phyloP scores from a whole-genome alignment of 2,113 vertebrate genomes.

The Catharus minimus region DNA sequence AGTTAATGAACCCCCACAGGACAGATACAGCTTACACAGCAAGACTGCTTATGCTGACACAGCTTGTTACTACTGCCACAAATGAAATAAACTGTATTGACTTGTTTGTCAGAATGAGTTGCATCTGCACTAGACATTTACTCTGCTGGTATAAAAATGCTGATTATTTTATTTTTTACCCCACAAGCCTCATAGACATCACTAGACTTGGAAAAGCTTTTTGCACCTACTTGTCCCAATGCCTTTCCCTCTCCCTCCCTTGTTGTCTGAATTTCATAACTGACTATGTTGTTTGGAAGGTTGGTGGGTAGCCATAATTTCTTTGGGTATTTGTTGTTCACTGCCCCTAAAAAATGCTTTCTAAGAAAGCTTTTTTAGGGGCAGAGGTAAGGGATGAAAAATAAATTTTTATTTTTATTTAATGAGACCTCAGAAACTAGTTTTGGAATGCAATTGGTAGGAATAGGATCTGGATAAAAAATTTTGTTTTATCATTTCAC shows the following conservation, averaged over 20 bases:
- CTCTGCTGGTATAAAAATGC: neutral
- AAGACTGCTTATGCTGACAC: neutral
- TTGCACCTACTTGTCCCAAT: accelerated
- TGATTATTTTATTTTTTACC: neutral
- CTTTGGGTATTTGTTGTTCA: neutral
- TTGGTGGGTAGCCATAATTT: neutral
- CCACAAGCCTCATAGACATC: neutral
- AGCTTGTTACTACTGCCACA: neutral
- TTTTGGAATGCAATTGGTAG: neutral
- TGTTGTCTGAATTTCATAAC: neutral
- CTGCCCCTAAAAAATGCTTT: neutral
- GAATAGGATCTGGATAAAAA: neutral
- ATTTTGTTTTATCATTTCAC: neutral
- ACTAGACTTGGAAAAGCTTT: neutral
- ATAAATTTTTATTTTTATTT: neutral
- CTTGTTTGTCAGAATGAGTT: slow-evolving; percentile 4
- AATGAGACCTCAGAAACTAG: neutral
- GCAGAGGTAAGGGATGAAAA: neutral
- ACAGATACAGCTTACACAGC: neutral
- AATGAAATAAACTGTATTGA: slow-evolving; percentile 23
- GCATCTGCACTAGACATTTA: neutral
- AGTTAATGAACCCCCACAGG: neutral
- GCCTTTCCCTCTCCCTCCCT: neutral
- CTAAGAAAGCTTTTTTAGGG: neutral
- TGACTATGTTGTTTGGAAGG: neutral